phyloP scores from a whole-genome alignment of 1,140 invertebrate genomes.

The Polypedilum pembai region DNA sequence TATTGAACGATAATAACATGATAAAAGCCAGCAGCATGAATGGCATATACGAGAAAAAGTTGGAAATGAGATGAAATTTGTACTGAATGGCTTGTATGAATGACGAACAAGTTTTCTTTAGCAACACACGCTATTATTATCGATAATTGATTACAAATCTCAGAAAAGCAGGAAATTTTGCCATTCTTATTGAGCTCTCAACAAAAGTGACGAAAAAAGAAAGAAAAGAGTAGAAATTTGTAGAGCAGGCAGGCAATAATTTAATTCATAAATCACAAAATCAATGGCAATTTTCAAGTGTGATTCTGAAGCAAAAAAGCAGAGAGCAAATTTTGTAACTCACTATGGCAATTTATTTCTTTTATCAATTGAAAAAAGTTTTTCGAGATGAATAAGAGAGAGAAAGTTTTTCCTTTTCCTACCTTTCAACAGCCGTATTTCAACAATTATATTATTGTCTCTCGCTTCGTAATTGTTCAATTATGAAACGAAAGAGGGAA shows the following conservation, averaged over 20 bases:
- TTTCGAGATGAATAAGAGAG: background rate
- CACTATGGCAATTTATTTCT: too few relatives aligned
- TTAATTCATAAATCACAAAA: constrained; percentile 19
- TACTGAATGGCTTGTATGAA: background rate
- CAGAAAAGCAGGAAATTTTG: background rate
- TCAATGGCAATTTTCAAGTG: constrained; percentile 12
- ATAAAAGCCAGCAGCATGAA: background rate
- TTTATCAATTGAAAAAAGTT: too few relatives aligned
- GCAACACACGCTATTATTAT: constrained; percentile 5
- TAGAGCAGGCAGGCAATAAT: background rate
- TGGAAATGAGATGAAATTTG: background rate
- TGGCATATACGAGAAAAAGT: background rate
- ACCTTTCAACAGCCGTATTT: background rate
- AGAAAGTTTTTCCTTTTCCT: background rate
- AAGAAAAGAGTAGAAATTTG: background rate
- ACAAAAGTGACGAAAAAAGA: constrained; percentile 1
- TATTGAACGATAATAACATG: constrained; percentile 11
- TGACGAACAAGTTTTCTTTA: background rate
- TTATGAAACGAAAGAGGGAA: background rate
- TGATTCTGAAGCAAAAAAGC: background rate
- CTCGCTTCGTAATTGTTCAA: background rate
- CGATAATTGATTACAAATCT: constrained; percentile 18
- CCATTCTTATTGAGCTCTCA: background rate
- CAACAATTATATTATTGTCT: background rate
- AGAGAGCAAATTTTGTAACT: background rate